Evolutionary conservation across 2,888 invertebrate genomes (phyloP).

Genomic region (Eupithecia centaureata): DNA sequence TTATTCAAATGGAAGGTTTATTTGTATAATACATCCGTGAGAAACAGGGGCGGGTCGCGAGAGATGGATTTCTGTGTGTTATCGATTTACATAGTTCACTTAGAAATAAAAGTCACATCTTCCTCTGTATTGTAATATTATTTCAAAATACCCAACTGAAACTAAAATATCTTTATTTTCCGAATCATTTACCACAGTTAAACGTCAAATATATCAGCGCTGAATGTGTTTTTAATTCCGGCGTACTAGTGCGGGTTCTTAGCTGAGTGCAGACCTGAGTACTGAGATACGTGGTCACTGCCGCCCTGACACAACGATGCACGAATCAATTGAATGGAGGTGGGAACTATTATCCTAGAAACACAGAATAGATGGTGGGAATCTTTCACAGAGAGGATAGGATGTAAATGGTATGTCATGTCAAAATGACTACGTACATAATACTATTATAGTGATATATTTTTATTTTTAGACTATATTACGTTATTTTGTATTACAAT

Average conservation of each 20-base stretch:
- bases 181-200: conserved; percentile 30
- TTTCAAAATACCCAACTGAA: neutral
- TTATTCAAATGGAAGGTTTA: too few species aligned
- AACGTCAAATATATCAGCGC: conserved; percentile 50
- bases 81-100: neutral
- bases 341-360: neutral
- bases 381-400: too few species aligned
- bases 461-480: too few species aligned
- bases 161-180: conserved; percentile 12
- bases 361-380: too few species aligned
- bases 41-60: too few species aligned
- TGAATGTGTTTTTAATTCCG: conserved; percentile 47
- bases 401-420: too few species aligned
- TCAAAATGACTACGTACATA: too few species aligned
- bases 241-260: conserved; percentile 51
- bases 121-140: neutral
- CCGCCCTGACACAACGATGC: conserved; percentile 19
- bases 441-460: too few species aligned
- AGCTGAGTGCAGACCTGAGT: conserved; percentile 57
- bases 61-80: too few species aligned
- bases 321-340: neutral
- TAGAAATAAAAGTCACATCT: neutral
- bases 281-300: conserved; percentile 52
- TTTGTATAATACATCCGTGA: too few species aligned
- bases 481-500: too few species aligned